Base-by-base conservation (phyloP, 1,140 invertebrate species). In the Cydia strobilella region DNA sequence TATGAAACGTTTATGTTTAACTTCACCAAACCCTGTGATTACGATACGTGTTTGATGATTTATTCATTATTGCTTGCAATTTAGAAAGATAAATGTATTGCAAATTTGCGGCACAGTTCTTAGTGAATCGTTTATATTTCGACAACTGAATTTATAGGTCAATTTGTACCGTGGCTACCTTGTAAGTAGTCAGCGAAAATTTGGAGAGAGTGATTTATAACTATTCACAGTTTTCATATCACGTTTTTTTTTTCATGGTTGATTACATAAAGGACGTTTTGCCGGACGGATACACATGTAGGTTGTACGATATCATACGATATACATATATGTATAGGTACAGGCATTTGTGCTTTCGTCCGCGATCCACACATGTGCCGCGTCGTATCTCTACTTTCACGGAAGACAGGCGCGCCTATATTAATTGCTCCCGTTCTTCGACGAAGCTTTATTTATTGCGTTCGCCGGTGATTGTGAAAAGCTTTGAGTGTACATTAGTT, bases 361-460 rank as follows among this genome's bases (percentile, higher is more conserved):
- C 35, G 51, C 42, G 31, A 81, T 82, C 77, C 81, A 82, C 84
- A 86, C 78, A 87, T 87, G 82, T 81, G 83, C 78, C 79, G 48
- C n/a, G 48, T 51, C 48, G 76, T 79, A 79, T 82, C 84, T 84
- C 87, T 85, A 91, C 90, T 93, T 93, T 91, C 90, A 90, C 89
- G 84, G 82, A 79, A 84, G 82, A 76, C 82, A 80, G 88, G 77
- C 90, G 86, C 90, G 87, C 90, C 90, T 88, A 93, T 88, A 88
- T 91, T 93, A 91, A 93, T 93, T 91, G 90, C 89, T 92, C 90
- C 89, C 90, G 90, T 92, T 92, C 90, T 88, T 90, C 85, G 86
- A 65, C 84, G 87, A 91, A 91, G 89, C 88, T 86, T 92, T 89
- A 92, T 92, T 92, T 92, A 92, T 90, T 88, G 84, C 87, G 80